Percentiles rank a stretch among this genome's conserved stretches.
Evolutionary conservation across 2,797 vertebrate species (phyloP).

Genomic region (Poeciliopsis infans): DNA sequence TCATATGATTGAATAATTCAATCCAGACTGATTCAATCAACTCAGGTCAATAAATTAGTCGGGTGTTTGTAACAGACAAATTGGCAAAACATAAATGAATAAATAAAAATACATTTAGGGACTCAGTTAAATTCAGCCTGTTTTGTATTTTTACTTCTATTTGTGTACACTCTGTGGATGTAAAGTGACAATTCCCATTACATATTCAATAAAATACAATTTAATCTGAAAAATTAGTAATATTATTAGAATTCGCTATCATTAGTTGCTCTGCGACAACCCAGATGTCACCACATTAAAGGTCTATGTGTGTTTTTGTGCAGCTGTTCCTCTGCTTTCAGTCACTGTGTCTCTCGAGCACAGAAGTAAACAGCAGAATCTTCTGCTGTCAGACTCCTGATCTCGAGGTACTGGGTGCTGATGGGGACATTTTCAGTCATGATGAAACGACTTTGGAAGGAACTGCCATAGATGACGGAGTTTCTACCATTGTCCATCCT

Average conservation of each 20-base stretch:
- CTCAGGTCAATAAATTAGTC: neutral
- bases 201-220: neutral
- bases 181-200: neutral
- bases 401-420: slow-evolving; percentile 1
- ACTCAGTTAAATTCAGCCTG: neutral
- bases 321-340: neutral
- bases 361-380: neutral
- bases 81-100: no score
- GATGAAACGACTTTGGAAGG: neutral
- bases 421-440: slow-evolving; percentile 16
- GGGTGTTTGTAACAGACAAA: neutral
- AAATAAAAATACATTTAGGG: neutral
- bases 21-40: neutral
- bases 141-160: neutral
- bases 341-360: neutral
- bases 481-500: neutral
- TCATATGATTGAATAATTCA: no score
- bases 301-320: neutral
- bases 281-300: neutral
- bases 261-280: neutral
- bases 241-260: neutral
- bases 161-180: neutral
- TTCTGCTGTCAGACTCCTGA: slow-evolving; percentile 1
- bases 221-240: neutral
- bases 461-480: accelerated